These are phyloP conservation scores for Dryobates pubescens DNA, from an alignment of 2,797 vertebrate species.

Conservation along the genomic window DNA sequence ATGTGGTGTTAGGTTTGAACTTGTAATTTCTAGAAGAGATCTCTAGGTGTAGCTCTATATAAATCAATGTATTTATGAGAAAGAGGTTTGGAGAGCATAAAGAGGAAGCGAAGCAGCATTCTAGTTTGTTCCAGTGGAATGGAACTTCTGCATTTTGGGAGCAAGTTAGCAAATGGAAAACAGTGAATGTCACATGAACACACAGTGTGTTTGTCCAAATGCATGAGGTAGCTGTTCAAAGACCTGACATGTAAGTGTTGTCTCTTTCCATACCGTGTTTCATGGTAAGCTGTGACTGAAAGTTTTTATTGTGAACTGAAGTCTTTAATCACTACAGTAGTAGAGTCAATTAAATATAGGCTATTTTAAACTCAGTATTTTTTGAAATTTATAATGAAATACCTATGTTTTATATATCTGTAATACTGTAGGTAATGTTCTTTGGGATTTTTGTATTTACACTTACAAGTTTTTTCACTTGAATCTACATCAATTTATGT, in stretches of 20 bases:
- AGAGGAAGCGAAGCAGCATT: background rate
- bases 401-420: background rate
- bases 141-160: background rate
- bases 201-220: background rate
- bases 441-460: background rate
- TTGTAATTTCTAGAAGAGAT: background rate
- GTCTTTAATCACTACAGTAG: background rate
- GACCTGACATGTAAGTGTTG: background rate
- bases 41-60: constrained; percentile 49
- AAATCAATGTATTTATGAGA: background rate
- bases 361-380: background rate
- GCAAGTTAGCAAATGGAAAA: background rate
- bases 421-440: background rate
- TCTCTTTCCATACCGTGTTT: background rate
- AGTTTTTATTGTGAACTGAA: background rate
- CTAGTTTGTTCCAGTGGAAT: background rate
- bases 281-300: background rate
- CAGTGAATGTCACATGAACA: background rate
- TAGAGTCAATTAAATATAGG: background rate
- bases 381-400: background rate
- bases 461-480: background rate
- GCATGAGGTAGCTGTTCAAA: background rate
- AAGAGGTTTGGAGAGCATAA: background rate
- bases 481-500: background rate
- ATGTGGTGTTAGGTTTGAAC: background rate